Evolutionary conservation across 2,113 vertebrate genomes (phyloP), one percentile per base, ranked within the genome.

Genomic region (Xyliphius kryptos): DNA sequence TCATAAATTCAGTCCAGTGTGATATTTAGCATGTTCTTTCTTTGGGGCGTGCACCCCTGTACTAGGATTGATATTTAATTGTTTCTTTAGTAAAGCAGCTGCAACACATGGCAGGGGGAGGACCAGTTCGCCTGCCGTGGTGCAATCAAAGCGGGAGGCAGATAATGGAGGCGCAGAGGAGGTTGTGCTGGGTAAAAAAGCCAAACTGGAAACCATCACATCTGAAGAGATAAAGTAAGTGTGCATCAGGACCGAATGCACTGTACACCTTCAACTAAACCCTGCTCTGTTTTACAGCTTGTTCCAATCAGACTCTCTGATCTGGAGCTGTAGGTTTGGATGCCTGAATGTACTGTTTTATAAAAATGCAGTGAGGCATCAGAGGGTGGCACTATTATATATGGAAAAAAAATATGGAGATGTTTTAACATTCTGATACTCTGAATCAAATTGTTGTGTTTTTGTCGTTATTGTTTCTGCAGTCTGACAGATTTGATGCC

Each of bases 401-500:
- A n/a, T n/a, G n/a, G n/a, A n/a, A n/a, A n/a, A n/a, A n/a, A n/a
- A n/a, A n/a, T n/a, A n/a, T 32, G 7, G 26, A 4, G 15, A 14
- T 47, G 14, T 47, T 47, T 47, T 8, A 2, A 7, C 13, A 47
- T 47, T 1, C 1, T n/a, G 15, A 16, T 13, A 5, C n/a, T 17
- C 15, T 9, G 1, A 15, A 6, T 19, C 17, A 55, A 13, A 13
- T 5, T 2, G 21, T 9, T 37, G 32, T 48, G n/a, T 37, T 26
- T 50, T 3, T 73, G 64, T 67, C 36, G 36, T 38, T 5, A 37
- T 19, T 56, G 9, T 9, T 49, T 11, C 65, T 63, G 64, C 58
- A 98, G 96, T 81, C 79, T 97, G 73, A 67, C 89, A 76, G 96
- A 98, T 44, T 76, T 97, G 67, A 97, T 99, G 94, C 96, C 96